Evolutionary conservation across 1,140 invertebrate species (phyloP).

Genomic region (Drosophila rufa): DNA sequence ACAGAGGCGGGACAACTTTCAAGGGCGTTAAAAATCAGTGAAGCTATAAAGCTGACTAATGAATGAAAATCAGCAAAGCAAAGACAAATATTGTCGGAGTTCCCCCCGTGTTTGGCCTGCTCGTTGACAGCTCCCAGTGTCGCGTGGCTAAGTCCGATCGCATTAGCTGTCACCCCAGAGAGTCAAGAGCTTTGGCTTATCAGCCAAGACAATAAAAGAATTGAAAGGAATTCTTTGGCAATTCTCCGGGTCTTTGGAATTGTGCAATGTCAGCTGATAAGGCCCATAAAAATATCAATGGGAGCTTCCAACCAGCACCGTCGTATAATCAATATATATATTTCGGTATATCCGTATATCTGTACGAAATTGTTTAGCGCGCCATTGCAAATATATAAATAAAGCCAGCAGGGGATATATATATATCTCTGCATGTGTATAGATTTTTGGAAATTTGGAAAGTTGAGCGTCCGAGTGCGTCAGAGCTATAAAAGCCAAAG

Average conservation of each 20-base stretch:
- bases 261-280: conserved; percentile 35
- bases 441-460: conserved; percentile 40
- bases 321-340: conserved; percentile 19
- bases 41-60: conserved; percentile 5
- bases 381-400: conserved; percentile 43
- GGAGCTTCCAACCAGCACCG: conserved; percentile 5
- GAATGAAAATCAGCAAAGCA: conserved; percentile 33
- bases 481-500: conserved; percentile 30
- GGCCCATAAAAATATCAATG: conserved; percentile 48
- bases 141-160: conserved; percentile 47
- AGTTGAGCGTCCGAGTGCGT: conserved; percentile 11
- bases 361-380: conserved; percentile 48
- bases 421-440: background rate
- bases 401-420: conserved; percentile 6
- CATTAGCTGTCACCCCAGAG: conserved; percentile 10
- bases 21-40: conserved; percentile 14
- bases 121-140: conserved; percentile 35
- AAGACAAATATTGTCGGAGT: conserved; percentile 38
- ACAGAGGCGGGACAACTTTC: background rate
- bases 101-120: conserved; percentile 25
- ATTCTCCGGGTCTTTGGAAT: conserved; percentile 7
- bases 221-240: conserved; percentile 19
- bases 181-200: conserved; percentile 25
- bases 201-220: conserved; percentile 17
- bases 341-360: conserved; percentile 19